Percentiles rank a stretch among this genome's conserved stretches.
Conservation (phyloP, 2,888 invertebrate genomes). For the Portevinia maculata region DNA sequence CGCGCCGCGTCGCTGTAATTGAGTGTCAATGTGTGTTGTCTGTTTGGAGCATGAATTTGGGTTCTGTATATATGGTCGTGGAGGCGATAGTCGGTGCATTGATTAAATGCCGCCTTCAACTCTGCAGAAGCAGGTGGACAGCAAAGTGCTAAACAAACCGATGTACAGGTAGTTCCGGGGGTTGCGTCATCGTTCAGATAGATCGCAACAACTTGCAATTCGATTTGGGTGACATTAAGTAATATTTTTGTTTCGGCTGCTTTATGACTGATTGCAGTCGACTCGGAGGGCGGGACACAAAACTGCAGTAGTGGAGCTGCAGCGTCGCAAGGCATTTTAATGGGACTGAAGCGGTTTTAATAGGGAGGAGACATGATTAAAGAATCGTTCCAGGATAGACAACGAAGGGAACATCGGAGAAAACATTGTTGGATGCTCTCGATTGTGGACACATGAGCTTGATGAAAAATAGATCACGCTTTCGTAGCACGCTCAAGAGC, state of each 20-base stretch:
- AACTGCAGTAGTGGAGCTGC: conserved; percentile 3
- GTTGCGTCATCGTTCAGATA: neutral
- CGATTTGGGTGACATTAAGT: neutral
- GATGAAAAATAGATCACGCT: too few relatives aligned
- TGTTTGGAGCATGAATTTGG: conserved; percentile 1
- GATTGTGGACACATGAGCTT: too few relatives aligned
- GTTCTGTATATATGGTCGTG: neutral
- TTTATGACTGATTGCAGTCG: neutral
- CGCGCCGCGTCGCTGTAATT: conserved; percentile 13
- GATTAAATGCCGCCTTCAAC: neutral
- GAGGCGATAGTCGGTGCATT: neutral
- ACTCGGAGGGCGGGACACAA: neutral
- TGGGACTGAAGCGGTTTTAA: too few relatives aligned
- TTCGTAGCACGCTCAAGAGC: too few relatives aligned
- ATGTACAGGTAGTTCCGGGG: neutral
- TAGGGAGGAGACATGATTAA: too few relatives aligned
- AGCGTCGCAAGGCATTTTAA: neutral
- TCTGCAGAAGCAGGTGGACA: too few relatives aligned
- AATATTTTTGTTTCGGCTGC: neutral
- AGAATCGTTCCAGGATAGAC: too few relatives aligned
- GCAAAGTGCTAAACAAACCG: too few relatives aligned
- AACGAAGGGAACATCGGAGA: too few relatives aligned
- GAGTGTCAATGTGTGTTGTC: conserved; percentile 39
- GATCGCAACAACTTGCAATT: neutral
- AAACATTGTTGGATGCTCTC: too few relatives aligned